Conservation (phyloP, 2,113 vertebrate genomes). For the Gobiocypris rarus region DNA sequence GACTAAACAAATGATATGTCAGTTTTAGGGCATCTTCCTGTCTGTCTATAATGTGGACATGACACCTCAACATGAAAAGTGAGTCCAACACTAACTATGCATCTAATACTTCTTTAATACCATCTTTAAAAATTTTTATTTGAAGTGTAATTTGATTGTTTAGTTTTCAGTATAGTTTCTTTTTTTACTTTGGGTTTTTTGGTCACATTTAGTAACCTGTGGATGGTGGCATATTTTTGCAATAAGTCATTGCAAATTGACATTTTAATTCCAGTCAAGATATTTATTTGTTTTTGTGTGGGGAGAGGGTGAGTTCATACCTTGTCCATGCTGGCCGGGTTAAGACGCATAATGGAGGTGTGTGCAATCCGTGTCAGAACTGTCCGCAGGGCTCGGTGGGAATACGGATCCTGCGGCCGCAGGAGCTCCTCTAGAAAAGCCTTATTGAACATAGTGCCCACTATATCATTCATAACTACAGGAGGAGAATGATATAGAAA, state of each 20-base stretch:
- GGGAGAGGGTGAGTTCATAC: constrained; percentile 66
- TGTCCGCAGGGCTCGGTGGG: constrained; percentile 86
- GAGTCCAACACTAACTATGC: no score
- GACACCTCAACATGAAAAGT: no score
- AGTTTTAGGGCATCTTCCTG: no score
- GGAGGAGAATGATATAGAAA: background rate
- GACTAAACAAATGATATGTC: no score
- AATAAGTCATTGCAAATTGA: no score
- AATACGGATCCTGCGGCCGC: constrained; percentile 90
- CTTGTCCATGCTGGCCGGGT: constrained; percentile 93
- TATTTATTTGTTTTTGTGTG: background rate
- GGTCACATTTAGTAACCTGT: background rate
- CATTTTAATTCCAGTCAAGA: no score
- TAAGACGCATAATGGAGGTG: constrained; percentile 91
- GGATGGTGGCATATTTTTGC: background rate
- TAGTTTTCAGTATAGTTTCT: background rate
- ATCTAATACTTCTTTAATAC: no score
- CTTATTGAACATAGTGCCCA: constrained; percentile 88
- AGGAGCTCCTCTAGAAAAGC: constrained; percentile 91
- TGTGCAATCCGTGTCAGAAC: constrained; percentile 90
- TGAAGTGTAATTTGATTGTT: no score
- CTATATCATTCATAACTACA: constrained; percentile 90
- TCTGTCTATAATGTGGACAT: no score
- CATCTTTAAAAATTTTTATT: no score
- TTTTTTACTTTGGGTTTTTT: background rate